phyloP scores from a whole-genome alignment of 1,140 invertebrate species.

The Charaxes varanes region DNA sequence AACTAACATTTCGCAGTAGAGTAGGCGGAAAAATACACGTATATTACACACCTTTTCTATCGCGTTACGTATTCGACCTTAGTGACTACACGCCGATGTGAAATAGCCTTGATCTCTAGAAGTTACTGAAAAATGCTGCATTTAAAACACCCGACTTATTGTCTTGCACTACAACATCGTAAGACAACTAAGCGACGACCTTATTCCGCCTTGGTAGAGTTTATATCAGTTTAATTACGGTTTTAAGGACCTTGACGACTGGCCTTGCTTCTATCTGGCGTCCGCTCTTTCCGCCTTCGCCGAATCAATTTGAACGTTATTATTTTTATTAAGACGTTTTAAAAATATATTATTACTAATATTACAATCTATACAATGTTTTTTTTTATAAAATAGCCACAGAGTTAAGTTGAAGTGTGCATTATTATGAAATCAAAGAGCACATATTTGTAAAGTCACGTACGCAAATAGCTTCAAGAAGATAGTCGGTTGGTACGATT shows the following conservation, averaged over 20 bases:
- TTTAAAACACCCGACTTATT: constrained; percentile 63
- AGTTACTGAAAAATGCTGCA: constrained; percentile 70
- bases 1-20: too few species aligned
- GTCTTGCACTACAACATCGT: constrained; percentile 41
- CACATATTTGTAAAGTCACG: too few species aligned
- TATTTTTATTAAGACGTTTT: constrained; percentile 38
- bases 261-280: constrained; percentile 66
- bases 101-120: constrained; percentile 63
- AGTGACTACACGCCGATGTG: constrained; percentile 29
- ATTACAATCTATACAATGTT: too few species aligned
- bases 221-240: constrained; percentile 32
- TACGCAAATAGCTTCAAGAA: too few species aligned
- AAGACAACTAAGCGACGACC: constrained; percentile 27
- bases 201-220: constrained; percentile 36
- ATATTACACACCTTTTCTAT: constrained; percentile 1
- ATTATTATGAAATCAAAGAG: too few species aligned
- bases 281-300: constrained; percentile 70
- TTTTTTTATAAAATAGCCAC: too few species aligned
- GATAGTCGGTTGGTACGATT: too few species aligned
- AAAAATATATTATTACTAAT: constrained; percentile 8
- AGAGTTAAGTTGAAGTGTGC: too few species aligned
- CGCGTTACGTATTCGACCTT: constrained; percentile 25
- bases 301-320: constrained; percentile 68
- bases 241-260: constrained; percentile 59
- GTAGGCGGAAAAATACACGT: too few species aligned